Base-by-base conservation (phyloP, 2,797 vertebrate species). In the Oceanodroma leucorhoa region DNA sequence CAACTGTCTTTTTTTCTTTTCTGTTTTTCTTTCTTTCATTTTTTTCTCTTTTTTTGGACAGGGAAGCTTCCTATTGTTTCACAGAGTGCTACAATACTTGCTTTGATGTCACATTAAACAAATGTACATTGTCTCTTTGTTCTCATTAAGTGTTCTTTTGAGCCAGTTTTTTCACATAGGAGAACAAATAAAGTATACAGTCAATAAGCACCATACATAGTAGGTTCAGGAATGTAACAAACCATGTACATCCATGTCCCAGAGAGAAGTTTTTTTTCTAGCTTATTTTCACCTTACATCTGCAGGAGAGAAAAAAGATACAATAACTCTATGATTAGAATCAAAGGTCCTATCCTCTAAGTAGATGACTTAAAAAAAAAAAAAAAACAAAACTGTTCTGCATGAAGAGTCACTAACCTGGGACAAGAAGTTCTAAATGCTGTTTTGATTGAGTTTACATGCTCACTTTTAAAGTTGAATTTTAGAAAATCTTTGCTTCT, bases 261-360 rank as follows among this genome's bases (percentile, higher is more conserved):
- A 98, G 97, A 97, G 97, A 97, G 98, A 98, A 98, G 97, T 98
- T 97, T 97, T 88, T 98, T 96, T 95, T 98, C 97, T 94, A 97
- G 98, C 97, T 98, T 97, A 97, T 98, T 98, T 98, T 99, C 99
- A 99, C 99, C 99, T 99, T 98, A 99, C 99, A 96, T 99, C 99
- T 98, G 99, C 98, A 98, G 98, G 82, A 94, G 94, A 96, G 95
- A 93, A 94, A 96, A 97, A 95, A 94, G 95, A 97, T 93, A 96
- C 71, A 89, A 95, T 90, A 92, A 82, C 95, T 97, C 93, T 87
- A 95, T 95, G 92, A 93, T 96, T 96, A 96, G 95, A 97, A 96
- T 96, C 94, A 95, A 94, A 96, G 86, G 75, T 84, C 90, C 89
- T 86, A 71, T 55, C 91, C 81, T 93, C 46, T 61, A 90, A 87